phyloP scores from a whole-genome alignment of 2,113 vertebrate genomes.

The Stegastes partitus region DNA sequence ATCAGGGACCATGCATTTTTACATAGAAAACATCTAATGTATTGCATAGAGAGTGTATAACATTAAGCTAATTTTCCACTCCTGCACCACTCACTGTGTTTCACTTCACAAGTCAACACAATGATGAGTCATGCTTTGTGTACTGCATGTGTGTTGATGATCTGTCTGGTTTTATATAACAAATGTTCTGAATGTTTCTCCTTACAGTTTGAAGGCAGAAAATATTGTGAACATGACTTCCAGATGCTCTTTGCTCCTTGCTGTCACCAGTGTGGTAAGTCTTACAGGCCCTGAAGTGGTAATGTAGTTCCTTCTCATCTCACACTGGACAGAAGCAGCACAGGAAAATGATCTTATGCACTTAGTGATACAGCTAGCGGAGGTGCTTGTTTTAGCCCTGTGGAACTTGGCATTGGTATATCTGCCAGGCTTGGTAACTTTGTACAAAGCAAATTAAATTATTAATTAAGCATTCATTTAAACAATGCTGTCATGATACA shows the following conservation, averaged over 20 bases:
- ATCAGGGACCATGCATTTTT: no score
- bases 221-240: slow-evolving; percentile 99
- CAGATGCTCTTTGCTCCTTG: slow-evolving; percentile 99
- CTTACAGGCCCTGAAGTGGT: slow-evolving; percentile 5
- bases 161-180: background rate
- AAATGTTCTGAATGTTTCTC: background rate
- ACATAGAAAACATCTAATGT: no score
- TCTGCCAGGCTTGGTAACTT: background rate
- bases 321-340: background rate
- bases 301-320: background rate
- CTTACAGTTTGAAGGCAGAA: slow-evolving; percentile 96
- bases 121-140: background rate
- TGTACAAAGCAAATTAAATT: background rate
- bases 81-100: background rate
- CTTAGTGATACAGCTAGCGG: background rate
- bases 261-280: slow-evolving; percentile 98
- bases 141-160: background rate
- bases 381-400: background rate
- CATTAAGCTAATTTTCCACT: no score
- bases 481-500: background rate
- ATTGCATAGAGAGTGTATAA: no score
- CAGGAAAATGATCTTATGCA: background rate
- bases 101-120: background rate
- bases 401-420: background rate
- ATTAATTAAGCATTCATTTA: background rate